Percentiles rank a stretch among this genome's conserved stretches.
Evolutionary conservation across 1,140 invertebrate species (phyloP).

Genomic region (Zophobas morio): DNA sequence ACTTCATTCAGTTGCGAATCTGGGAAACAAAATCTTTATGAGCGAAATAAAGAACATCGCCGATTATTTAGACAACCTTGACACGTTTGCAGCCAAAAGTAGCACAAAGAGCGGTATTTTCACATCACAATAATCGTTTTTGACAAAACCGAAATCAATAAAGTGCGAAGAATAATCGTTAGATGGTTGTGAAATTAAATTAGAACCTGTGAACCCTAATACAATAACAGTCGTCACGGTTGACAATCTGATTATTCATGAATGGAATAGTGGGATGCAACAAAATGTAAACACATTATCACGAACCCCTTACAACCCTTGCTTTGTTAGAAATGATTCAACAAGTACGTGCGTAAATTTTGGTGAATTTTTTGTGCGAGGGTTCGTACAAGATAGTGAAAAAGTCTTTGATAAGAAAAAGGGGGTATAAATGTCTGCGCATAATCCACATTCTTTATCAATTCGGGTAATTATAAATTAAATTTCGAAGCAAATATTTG

Average conservation of each 20-base stretch:
- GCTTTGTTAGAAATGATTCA: conserved; percentile 1
- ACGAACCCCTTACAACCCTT: conserved; percentile 23
- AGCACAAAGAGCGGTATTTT: background rate
- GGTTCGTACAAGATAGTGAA: background rate
- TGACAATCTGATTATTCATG: conserved; percentile 12
- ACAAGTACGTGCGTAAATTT: conserved; percentile 34
- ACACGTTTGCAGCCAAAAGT: conserved; percentile 1
- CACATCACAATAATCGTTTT: conserved; percentile 12
- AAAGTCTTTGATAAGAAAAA: background rate
- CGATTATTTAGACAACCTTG: conserved; percentile 9
- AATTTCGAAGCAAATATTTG: background rate
- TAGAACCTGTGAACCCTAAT: background rate
- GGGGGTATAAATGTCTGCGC: background rate
- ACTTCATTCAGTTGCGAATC: background rate
- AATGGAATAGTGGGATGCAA: conserved; percentile 22
- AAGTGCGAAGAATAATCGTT: background rate
- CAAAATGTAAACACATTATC: conserved; percentile 25
- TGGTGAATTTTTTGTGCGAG: background rate
- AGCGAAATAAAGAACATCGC: conserved; percentile 26
- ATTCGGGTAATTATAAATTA: background rate
- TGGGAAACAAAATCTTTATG: conserved; percentile 15
- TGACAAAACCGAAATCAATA: conserved; percentile 13
- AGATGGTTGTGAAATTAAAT: background rate
- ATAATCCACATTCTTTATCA: too few relatives aligned
- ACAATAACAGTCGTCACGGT: too few relatives aligned